Base-by-base conservation (phyloP, 2,797 vertebrate genomes). In the Clarias fuscus region DNA sequence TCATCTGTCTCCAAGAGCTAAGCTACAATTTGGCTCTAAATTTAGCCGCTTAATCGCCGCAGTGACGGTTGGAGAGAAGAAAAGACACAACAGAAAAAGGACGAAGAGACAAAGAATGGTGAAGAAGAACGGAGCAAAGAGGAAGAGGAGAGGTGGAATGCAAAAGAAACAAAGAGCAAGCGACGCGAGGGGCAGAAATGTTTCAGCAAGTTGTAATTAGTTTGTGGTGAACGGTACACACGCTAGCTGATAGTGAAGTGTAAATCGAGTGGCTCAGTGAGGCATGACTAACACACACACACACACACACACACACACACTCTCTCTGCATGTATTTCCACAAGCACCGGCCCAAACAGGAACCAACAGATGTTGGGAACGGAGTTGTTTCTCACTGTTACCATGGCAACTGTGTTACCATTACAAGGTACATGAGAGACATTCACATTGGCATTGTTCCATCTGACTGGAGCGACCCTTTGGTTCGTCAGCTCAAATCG, bases 131-230 rank as follows among this genome's bases (percentile, higher is more conserved):
- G 33, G 30, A 87, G 64, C 85, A 37, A 67, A 53, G n/a, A 43
- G 17, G 14, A 84, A 20, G 24, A 84, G 22, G 22, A 59, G 68
- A 72, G 43, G 8, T 20, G 37, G 56, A 56, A 65, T 10, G n/a
- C 65, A 64, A 85, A 20, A 70, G 71, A 79, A 59, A 75, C 10
- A 48, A 68, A 56, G 59, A 7, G 33, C 33, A 7, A 37, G 64
- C 37, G 17, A 86, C 27, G 37, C 18, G 24, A 5, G 20, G n/a
- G 72, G 71, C 61, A 53, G 27, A 53, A 15, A 68, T 64, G 64
- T 73, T 64, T 24, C 93, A 93, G 92, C 93, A 94, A 93, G 93
- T 92, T 93, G 93, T 94, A 94, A 93, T 91, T 94, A 94, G 72
- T 91, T 93, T 92, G 64, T 87, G 22, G 90, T 87, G 53, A 70